Evolutionary conservation across 2,113 vertebrate species (phyloP), one percentile per base, ranked within the genome.

Genomic region (Delphinapterus leucas): DNA sequence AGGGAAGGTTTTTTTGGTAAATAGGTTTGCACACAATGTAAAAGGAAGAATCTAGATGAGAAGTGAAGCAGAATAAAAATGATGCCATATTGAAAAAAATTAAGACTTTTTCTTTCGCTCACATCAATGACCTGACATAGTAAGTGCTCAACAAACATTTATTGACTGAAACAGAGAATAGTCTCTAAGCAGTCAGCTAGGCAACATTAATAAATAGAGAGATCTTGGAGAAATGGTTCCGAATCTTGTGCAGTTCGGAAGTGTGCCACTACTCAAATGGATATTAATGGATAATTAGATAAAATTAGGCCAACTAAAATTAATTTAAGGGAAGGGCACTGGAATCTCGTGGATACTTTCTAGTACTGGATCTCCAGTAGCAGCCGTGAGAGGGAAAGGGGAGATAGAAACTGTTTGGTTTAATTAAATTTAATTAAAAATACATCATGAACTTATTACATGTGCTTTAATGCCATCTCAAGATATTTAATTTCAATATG

Each of bases 401-500:
- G 28, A 74, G 38, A 70, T 23, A 88, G 28, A 61, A 88, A 83
- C 38, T 49, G 5, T 65, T 49, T 18, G 53, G 6, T 25, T 70
- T 14, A 86, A 85, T 86, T 90, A 3, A 63, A 47, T 61, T 85
- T 73, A 85, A 65, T 65, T 71, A 96, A 92, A 95, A 95, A 31
- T 38, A 47, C 28, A 86, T 55, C 44, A 26, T 47, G 47, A 3
- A 58, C 36, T 60, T 67, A 86, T 1, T 53, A 53, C 53, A 47
- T 76, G 33, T 93, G n/a, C 61, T 76, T 94, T 79, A 87, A 53
- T 53, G 28, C 33, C 26, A 82, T 88, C 17, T 88, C 28, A 68
- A 83, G n/a, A 18, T 58, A 76, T 33, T 92, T 36, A 74, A 67
- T 76, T 61, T 76, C 21, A 23, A 10, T 68, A 76, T 65, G 58